Percentiles rank a stretch among this genome's conserved stretches.
Conservation (phyloP, 2,888 invertebrate genomes). For the Agrotis puta region DNA sequence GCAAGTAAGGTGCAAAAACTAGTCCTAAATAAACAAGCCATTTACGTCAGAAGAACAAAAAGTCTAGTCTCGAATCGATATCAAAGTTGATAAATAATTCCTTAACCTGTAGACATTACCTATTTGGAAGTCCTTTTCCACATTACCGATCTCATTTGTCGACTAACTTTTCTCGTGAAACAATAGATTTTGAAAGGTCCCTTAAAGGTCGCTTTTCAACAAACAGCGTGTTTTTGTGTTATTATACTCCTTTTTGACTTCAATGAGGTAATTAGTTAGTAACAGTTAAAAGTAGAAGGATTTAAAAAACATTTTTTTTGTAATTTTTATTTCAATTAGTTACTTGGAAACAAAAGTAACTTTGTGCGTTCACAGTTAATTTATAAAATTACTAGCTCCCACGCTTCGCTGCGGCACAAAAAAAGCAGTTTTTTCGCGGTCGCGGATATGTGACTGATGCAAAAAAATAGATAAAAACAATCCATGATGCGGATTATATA, state of each 20-base stretch:
- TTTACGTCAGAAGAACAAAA: not conserved
- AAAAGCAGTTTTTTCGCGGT: too few relatives aligned
- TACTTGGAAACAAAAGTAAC: not conserved
- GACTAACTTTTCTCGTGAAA: constrained; percentile 18
- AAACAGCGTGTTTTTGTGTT: constrained; percentile 30
- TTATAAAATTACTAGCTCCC: too few relatives aligned
- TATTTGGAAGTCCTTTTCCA: constrained; percentile 26
- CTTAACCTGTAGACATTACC: not conserved
- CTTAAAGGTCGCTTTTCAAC: constrained; percentile 25
- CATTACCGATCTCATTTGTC: constrained; percentile 40
- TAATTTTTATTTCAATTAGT: constrained; percentile 28
- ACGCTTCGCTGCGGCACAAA: too few relatives aligned
- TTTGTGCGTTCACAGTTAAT: too few relatives aligned
- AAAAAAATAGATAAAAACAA: too few relatives aligned
- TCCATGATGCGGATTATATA: too few relatives aligned
- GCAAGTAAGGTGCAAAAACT: too few relatives aligned
- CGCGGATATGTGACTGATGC: too few relatives aligned
- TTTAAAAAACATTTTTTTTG: not conserved
- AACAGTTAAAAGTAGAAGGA: not conserved
- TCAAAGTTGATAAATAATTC: constrained; percentile 29
- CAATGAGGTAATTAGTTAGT: constrained; percentile 17
- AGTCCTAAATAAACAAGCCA: not conserved
- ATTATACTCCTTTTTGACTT: constrained; percentile 33
- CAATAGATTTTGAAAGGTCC: constrained; percentile 14
- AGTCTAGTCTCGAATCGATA: constrained; percentile 3